Percentiles rank a stretch among this genome's conserved stretches.
Evolutionary conservation across 2,113 vertebrate species (phyloP).

Genomic region (Lucifuga dentata): DNA sequence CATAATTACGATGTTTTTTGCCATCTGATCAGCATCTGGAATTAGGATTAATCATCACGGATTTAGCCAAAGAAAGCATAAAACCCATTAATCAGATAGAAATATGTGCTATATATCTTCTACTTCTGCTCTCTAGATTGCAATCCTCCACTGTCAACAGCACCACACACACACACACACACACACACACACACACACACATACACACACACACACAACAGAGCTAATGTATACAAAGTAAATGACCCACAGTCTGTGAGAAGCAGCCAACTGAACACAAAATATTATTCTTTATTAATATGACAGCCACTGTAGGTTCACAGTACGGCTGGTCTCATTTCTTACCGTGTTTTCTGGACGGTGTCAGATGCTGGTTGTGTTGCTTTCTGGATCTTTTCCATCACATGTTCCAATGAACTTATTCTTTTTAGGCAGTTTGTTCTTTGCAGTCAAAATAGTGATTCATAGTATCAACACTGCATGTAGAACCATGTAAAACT

Average conservation of each 20-base stretch:
- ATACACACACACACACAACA: conserved; percentile 19
- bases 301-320: conserved; percentile 45
- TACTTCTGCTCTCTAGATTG: too few relatives aligned
- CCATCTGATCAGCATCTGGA: too few relatives aligned
- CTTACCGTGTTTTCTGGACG: conserved; percentile 39
- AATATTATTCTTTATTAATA: conserved; percentile 65
- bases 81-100: too few relatives aligned
- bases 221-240: conserved; percentile 41
- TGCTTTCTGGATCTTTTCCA: conserved; percentile 31
- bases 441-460: background rate
- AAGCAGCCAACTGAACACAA: conserved; percentile 40
- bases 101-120: too few relatives aligned
- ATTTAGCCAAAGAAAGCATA: too few relatives aligned
- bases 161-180: background rate
- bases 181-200: conserved; percentile 7
- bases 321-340: conserved; percentile 42
- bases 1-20: too few relatives aligned
- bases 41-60: too few relatives aligned
- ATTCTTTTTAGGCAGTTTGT: background rate
- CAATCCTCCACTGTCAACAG: background rate
- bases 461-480: conserved; percentile 4
- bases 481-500: background rate
- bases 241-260: conserved; percentile 28
- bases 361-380: conserved; percentile 32
- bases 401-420: conserved; percentile 17